Base-by-base conservation (phyloP, 2,113 vertebrate species). In the Pitta sordida region DNA sequence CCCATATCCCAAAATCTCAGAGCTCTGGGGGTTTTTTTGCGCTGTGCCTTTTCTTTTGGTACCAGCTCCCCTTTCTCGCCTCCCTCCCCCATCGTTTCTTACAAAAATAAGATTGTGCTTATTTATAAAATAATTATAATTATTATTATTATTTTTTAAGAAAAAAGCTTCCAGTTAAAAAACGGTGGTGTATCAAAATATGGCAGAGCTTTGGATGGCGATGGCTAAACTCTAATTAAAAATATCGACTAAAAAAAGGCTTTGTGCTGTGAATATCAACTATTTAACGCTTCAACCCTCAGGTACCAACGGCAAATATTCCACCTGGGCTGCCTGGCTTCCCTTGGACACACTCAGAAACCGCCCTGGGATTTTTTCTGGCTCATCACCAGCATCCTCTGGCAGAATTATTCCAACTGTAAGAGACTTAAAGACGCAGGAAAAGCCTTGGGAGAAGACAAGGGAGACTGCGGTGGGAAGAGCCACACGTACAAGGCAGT, bases 161-260 rank as follows among this genome's bases (percentile, higher is more conserved):
- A 94, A 89, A 97, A 98, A 97, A 97, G 92, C 81, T 98, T 98
- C 97, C 97, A 98, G 97, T 98, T 98, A 55, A 97, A 97, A 95
- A 97, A 96, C 37, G 6, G 94, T 73, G 92, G 83, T 37, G 9
- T 98, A 98, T 97, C 96, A 98, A 98, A 98, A 98, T 96, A 97
- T 52, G 97, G 96, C 94, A 93, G 96, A 97, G 90, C 95, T 95
- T 97, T 97, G 94, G 96, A 89, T 94, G 91, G 94, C 94, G 46
- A 91, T 94, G 75, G 93, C n/a, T 94, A 93, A 96, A 93, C 83
- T 93, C 95, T 96, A 64, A 90, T 92, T 90, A 96, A 96, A 98
- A 97, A 98, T 53, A 94, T 56, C 2, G 24, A 46, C 63, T 32
- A 73, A 29, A n/a, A 29, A n/a, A 90, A 93, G 97, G 96, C 96